Evolutionary conservation across 2,113 vertebrate species (phyloP).

Genomic region (Atrichornis clamosus): DNA sequence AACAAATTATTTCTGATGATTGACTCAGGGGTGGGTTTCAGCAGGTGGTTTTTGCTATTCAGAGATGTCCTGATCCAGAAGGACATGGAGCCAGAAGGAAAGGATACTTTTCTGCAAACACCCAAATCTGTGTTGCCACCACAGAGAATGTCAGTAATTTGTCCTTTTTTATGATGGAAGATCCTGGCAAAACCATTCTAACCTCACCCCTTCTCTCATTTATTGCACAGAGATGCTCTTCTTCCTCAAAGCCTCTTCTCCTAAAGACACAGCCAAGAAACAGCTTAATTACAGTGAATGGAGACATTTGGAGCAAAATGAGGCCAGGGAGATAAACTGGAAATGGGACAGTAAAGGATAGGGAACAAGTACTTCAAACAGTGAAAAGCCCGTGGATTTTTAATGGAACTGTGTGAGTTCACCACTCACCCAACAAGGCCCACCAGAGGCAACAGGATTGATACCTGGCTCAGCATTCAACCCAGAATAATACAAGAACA

Average conservation of each 20-base stretch:
- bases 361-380: background rate
- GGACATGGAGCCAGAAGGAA: background rate
- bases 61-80: background rate
- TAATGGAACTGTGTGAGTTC: background rate
- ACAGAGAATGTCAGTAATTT: background rate
- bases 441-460: background rate
- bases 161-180: background rate
- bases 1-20: background rate
- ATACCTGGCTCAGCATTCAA: background rate
- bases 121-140: background rate
- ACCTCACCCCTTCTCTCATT: background rate
- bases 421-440: background rate
- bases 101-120: background rate
- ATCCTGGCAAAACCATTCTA: background rate
- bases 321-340: conserved; percentile 18
- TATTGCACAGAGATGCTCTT: background rate
- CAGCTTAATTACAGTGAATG: background rate
- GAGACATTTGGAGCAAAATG: background rate
- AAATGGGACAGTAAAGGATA: conserved; percentile 8
- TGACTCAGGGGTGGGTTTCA: background rate
- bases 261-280: background rate
- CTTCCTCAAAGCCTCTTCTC: background rate
- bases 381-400: background rate
- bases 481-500: background rate
- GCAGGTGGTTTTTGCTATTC: background rate